phyloP scores from a whole-genome alignment of 2,113 vertebrate species.

The Perca flavescens region DNA sequence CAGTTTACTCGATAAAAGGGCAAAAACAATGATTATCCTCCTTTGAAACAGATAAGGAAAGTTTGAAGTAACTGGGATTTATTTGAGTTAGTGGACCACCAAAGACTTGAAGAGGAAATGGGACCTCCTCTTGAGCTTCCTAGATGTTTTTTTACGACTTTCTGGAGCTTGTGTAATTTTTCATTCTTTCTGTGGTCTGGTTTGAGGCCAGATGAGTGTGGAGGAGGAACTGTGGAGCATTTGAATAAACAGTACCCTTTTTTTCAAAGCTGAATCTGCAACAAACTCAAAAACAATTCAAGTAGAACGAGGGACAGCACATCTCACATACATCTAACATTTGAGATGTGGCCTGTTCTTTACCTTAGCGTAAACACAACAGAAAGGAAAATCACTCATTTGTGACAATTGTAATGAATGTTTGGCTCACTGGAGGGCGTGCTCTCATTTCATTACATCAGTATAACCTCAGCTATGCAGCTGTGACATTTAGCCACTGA shows the following conservation, averaged over 20 bases:
- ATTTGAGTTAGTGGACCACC: slow-evolving; percentile 54
- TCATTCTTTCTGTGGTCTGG: slow-evolving; percentile 68
- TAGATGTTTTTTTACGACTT: slow-evolving; percentile 41
- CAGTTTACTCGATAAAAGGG: slow-evolving; percentile 28
- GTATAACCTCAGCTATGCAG: slow-evolving; percentile 28
- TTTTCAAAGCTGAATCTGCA: slow-evolving; percentile 25
- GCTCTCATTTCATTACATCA: slow-evolving; percentile 39
- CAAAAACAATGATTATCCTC: not conserved
- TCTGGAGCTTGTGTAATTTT: slow-evolving; percentile 53
- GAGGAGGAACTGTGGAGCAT: slow-evolving; percentile 21
- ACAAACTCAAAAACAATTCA: slow-evolving; percentile 10
- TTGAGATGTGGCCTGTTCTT: slow-evolving; percentile 13
- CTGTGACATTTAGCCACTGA: slow-evolving; percentile 2
- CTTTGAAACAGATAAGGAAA: slow-evolving; percentile 1
- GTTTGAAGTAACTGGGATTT: slow-evolving; percentile 5
- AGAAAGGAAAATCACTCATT: not conserved
- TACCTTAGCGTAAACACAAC: not conserved
- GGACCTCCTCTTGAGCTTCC: slow-evolving; percentile 54
- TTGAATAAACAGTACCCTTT: not conserved
- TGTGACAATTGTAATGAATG: slow-evolving; percentile 41
- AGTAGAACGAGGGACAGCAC: not conserved
- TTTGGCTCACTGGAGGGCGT: slow-evolving; percentile 57
- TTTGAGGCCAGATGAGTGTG: slow-evolving; percentile 32
- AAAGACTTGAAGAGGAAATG: slow-evolving; percentile 55
- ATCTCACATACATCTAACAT: not conserved